A percentile compares a stretch with the other conserved stretches of the same genome.
These are phyloP conservation scores for Hybos culiciformis DNA, from an alignment of 2,888 invertebrate species.

Conservation along the genomic window DNA sequence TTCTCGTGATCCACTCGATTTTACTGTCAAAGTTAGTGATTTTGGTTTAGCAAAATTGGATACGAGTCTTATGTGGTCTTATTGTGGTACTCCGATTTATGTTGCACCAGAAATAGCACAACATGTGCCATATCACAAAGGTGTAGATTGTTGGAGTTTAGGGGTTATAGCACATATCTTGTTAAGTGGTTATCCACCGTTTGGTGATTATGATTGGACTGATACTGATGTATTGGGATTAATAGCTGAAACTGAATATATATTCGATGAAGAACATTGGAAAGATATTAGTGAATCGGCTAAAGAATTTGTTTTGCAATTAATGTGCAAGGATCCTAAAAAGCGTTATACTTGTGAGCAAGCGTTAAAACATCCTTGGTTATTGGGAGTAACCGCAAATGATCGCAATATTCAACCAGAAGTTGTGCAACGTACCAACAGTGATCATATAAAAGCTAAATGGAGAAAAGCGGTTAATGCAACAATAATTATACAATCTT, in stretches of 20 bases:
- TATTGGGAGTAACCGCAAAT: slow-evolving; percentile 89
- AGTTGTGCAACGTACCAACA: too few relatives aligned
- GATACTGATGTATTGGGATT: slow-evolving; percentile 96
- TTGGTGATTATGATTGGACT: slow-evolving; percentile 93
- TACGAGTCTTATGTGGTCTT: slow-evolving; percentile 94
- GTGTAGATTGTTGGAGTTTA: slow-evolving; percentile 97
- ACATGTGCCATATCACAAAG: slow-evolving; percentile 94
- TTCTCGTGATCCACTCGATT: slow-evolving; percentile 88
- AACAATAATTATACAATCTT: too few relatives aligned
- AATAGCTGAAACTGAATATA: slow-evolving; percentile 87
- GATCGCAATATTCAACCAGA: slow-evolving; percentile 96
- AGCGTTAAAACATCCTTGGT: slow-evolving; percentile 87
- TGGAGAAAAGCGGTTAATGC: too few relatives aligned
- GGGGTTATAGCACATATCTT: slow-evolving; percentile 95
- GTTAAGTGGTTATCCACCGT: slow-evolving; percentile 93
- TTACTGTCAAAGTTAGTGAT: slow-evolving; percentile 98
- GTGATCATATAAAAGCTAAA: too few relatives aligned
- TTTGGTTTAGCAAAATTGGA: slow-evolving; percentile 97
- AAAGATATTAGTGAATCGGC: slow-evolving; percentile 97
- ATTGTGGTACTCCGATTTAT: slow-evolving; percentile 94
- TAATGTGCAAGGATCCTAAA: slow-evolving; percentile 93
- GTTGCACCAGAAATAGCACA: slow-evolving; percentile 91
- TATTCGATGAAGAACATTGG: slow-evolving; percentile 98
- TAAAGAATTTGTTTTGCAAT: slow-evolving; percentile 88
- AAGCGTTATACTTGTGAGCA: slow-evolving; percentile 84